Evolutionary conservation across 2,797 vertebrate species (phyloP).

Genomic region (Stomatorhinus walkeri): DNA sequence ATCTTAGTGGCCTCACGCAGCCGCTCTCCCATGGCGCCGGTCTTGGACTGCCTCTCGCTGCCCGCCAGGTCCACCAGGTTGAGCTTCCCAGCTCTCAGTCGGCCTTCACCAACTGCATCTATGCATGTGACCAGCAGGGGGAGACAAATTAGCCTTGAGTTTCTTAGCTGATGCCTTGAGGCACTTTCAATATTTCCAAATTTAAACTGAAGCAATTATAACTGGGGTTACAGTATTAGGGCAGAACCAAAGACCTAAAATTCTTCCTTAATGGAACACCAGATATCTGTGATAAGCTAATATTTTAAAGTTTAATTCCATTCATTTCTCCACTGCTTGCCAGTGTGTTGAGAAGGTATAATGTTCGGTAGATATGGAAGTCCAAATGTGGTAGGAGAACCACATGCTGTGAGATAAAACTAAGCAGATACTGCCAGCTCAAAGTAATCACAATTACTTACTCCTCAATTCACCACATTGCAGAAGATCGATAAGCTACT

Average conservation of each 20-base stretch:
- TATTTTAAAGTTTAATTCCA: not conserved
- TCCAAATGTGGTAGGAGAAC: not conserved
- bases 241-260: not conserved
- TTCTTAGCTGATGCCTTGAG: not conserved
- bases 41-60: slow-evolving; percentile 87
- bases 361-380: not conserved
- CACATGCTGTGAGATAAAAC: not conserved
- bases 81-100: slow-evolving; percentile 77
- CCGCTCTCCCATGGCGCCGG: slow-evolving; percentile 71
- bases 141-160: not conserved
- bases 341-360: not conserved
- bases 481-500: not conserved
- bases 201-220: not conserved
- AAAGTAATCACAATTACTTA: not conserved
- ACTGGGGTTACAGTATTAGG: not conserved
- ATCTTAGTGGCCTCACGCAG: slow-evolving; percentile 87
- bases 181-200: not conserved
- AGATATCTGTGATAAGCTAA: not conserved
- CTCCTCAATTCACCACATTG: not conserved
- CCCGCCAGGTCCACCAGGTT: slow-evolving; percentile 85
- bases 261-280: not conserved
- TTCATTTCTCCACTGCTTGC: not conserved
- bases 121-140: not conserved
- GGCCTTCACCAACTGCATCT: slow-evolving; percentile 66
- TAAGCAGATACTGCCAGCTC: not conserved